Base-by-base conservation (phyloP, 2,113 vertebrate species). In the Urocynchramus pylzowi region DNA sequence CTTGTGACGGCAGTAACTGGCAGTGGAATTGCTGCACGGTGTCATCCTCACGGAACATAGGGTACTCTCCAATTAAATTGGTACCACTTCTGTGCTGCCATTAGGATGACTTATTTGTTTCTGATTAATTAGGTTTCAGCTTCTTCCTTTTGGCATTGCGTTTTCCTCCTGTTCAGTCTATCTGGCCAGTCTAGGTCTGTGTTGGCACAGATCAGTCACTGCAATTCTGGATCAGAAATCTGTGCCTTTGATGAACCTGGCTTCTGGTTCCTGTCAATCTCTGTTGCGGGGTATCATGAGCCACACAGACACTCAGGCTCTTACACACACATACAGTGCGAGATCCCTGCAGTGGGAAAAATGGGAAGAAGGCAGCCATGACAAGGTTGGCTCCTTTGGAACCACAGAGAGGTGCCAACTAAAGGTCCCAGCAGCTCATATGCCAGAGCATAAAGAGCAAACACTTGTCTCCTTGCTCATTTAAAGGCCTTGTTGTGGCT, bases 211-310 rank as follows among this genome's bases (percentile, higher is more conserved):
- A 97, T 93, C 96, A 97, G 93, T 97, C 95, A 92, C 86, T 96
- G 91, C 65, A 95, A 97, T 96, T 96, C 96, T 97, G 97, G 97
- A 98, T 97, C 96, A 93, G 92, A 98, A 98, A 95, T 96, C 91
- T 69, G 91, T 95, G 95, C 92, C 95, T 97, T 92, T 87, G 97
- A 96, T 96, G 97, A 98, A 96, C 96, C 92, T 63, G 89, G 95
- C 97, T 98, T 98, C 97, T 98, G 97, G 92, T 97, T 96, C 95
- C 97, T 96, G 98, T 95, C 96, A 98, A 94, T 96, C 95, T 97
- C 87, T 56, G 35, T 67, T 86, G 75, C 71, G 2, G 93, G 78
- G 84, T 68, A 87, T 95, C 97, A 97, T 3, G 2, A 96, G 92
- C 84, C 73, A 81, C 95, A 63, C 73, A 89, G 87, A 71, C 69